These are phyloP conservation scores for Symphodus melops DNA, from an alignment of 2,113 vertebrate genomes.

Conservation along the genomic window DNA sequence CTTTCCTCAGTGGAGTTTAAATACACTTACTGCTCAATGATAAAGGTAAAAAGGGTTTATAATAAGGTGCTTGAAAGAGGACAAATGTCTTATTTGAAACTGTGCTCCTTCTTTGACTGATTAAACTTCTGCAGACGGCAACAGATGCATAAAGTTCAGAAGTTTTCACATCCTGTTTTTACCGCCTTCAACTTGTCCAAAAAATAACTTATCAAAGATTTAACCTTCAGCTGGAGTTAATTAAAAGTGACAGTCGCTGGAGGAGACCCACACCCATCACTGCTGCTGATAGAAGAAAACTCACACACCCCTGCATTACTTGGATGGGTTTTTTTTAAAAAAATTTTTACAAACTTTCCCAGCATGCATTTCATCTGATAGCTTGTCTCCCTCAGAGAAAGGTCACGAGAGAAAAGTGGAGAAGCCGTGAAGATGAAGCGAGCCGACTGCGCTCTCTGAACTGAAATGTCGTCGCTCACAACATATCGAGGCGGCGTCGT, in stretches of 20 bases:
- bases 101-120: no score
- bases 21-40: no score
- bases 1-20: no score
- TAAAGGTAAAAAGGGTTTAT: no score
- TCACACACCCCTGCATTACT: neutral
- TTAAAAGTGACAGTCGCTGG: neutral
- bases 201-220: neutral
- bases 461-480: neutral
- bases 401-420: slow-evolving; percentile 9
- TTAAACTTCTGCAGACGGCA: no score
- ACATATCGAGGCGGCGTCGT: neutral
- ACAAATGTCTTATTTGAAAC: no score
- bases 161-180: no score
- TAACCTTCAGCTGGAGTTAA: neutral
- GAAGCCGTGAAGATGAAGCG: neutral
- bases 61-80: no score
- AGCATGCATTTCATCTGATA: slow-evolving; percentile 26
- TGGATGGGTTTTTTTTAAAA: neutral
- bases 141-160: no score
- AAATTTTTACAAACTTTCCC: slow-evolving; percentile 6
- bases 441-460: slow-evolving; percentile 8
- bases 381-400: slow-evolving; percentile 19
- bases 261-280: neutral
- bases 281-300: neutral
- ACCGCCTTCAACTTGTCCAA: neutral